Evolutionary conservation across 2,113 vertebrate genomes (phyloP).

Genomic region (Thymallus thymallus): DNA sequence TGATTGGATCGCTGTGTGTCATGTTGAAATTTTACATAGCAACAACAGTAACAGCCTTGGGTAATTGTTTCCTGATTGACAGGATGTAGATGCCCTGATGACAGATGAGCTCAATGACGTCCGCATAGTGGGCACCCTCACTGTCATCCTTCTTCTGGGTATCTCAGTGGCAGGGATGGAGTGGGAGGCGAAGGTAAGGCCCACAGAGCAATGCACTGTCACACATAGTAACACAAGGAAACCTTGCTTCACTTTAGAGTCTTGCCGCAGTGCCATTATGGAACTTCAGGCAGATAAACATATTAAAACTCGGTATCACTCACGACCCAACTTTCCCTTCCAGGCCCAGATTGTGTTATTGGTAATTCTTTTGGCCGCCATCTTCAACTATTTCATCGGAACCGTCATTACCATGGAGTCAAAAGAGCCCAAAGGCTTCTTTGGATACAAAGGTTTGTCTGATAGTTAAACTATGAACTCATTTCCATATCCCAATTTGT

Average conservation of each 20-base stretch:
- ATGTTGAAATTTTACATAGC: not conserved
- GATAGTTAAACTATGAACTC: not conserved
- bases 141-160: slow-evolving; percentile 87
- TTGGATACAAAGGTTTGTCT: slow-evolving; percentile 86
- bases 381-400: slow-evolving; percentile 89
- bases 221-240: no score
- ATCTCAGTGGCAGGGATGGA: slow-evolving; percentile 98
- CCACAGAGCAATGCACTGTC: no score
- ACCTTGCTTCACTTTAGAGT: no score
- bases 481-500: no score
- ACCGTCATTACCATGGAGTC: slow-evolving; percentile 84
- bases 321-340: not conserved
- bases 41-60: not conserved
- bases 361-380: slow-evolving; percentile 87
- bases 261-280: no score
- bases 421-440: slow-evolving; percentile 92
- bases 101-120: slow-evolving; percentile 91
- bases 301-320: no score
- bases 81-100: slow-evolving; percentile 89
- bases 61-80: slow-evolving; percentile 22
- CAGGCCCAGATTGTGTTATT: slow-evolving; percentile 93
- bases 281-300: no score
- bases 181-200: slow-evolving; percentile 93
- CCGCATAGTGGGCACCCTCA: slow-evolving; percentile 93
- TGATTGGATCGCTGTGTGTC: not conserved